Base-by-base conservation (phyloP, 64 coral and sea anemone genomes). In the Astreopora myriophthalma region DNA sequence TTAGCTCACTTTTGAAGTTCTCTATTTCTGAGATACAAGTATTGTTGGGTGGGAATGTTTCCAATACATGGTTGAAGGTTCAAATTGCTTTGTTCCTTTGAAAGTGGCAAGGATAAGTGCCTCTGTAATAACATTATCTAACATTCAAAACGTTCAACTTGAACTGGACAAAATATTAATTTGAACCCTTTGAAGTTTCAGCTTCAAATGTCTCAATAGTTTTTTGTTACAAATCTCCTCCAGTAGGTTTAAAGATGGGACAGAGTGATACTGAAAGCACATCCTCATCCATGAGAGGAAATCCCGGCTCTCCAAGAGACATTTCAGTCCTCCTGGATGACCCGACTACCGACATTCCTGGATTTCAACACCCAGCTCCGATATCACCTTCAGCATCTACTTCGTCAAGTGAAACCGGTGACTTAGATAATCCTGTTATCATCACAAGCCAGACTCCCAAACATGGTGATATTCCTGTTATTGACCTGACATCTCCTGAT, bases 221-320 rank as follows among this genome's bases (percentile, higher is more conserved):
- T 44, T 44, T 29, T 67, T 33, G 9, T 71, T 29, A 5, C 5
- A 2, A 7, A 22, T 35, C 37, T 19, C 8, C n/a, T 80, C 13
- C 22, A 17, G 32, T 64, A 65, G 55, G 79, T 64, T 25, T 83
- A 16, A 64, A 27, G 32, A 92, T 92, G 90, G 90, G 90, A 40
- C 90, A 92, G 32, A 92, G 90, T 92, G 90, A 92, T 32, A 92
- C 90, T 1, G 90, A 92, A 85, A 92, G 90, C 11, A 92, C 90
- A 16, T 86, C 90, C 0, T 92, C 90, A 6, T 92, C 90, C 24
- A 92, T 92, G 90, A 77, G 77, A 66, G 90, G 90, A 64, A 92
- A 92, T 76, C 90, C 90, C 13, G 90, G 90, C 7, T 92, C 90
- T 32, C 90, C 90, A 49, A n/a, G 81, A 44, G 90, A 92, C 71